phyloP scores from a whole-genome alignment of 2,888 invertebrate genomes.

The Venusia cambrica region DNA sequence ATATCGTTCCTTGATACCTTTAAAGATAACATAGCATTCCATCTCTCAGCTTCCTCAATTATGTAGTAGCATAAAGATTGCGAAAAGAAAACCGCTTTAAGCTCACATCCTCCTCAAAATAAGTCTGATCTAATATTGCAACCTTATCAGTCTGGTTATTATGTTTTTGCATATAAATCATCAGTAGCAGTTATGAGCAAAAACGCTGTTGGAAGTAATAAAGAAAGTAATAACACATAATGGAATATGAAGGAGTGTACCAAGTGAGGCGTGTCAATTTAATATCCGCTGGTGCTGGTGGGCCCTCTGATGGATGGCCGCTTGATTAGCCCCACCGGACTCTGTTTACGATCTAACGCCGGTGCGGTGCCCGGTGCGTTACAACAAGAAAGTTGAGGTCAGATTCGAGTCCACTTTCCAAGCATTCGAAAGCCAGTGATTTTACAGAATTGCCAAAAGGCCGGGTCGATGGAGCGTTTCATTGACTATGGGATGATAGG shows the following conservation, averaged over 20 bases:
- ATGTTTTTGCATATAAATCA: slow-evolving; percentile 33
- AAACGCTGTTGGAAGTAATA: slow-evolving; percentile 36
- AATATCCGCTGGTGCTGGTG: slow-evolving; percentile 64
- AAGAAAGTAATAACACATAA: slow-evolving; percentile 50
- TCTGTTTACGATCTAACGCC: slow-evolving; percentile 45
- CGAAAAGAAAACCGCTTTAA: slow-evolving; percentile 22
- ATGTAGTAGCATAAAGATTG: slow-evolving; percentile 24
- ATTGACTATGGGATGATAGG: slow-evolving; percentile 34
- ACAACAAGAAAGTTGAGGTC: slow-evolving; percentile 39
- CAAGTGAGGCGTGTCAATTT: slow-evolving; percentile 69
- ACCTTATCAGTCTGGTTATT: slow-evolving; percentile 21
- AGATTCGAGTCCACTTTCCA: slow-evolving; percentile 27
- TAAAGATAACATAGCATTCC: slow-evolving; percentile 37
- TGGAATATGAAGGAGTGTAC: slow-evolving; percentile 56
- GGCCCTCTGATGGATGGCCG: slow-evolving; percentile 60
- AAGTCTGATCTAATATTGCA: slow-evolving; percentile 23
- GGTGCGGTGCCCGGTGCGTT: slow-evolving; percentile 36
- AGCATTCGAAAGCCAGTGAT: slow-evolving; percentile 21
- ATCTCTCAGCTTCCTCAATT: slow-evolving; percentile 40
- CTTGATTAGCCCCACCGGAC: slow-evolving; percentile 61
- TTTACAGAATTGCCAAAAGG: slow-evolving; percentile 15
- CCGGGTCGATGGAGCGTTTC: slow-evolving; percentile 30
- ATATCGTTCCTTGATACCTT: slow-evolving; percentile 38
- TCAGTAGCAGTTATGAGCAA: slow-evolving; percentile 24
- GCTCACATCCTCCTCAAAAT: slow-evolving; percentile 14